Evolutionary conservation across 2,888 invertebrate species (phyloP).

Genomic region (Andrena bicolor): DNA sequence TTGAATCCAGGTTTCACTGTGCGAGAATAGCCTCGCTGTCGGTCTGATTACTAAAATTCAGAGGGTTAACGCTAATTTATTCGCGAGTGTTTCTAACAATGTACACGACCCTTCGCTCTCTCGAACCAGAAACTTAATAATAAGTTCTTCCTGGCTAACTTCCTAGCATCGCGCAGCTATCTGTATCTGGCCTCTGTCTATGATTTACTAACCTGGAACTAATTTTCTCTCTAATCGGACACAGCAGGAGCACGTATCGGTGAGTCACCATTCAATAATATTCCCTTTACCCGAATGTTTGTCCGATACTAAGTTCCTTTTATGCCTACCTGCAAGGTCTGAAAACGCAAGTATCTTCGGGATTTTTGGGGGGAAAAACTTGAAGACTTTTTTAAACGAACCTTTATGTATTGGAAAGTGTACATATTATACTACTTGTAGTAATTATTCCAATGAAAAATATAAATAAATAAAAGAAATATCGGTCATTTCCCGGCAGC

Average conservation of each 20-base stretch:
- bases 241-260: conserved; percentile 85
- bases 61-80: neutral
- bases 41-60: no score
- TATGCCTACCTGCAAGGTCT: no score
- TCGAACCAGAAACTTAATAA: conserved; percentile 20
- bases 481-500: no score
- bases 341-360: no score
- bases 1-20: neutral
- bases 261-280: conserved; percentile 78
- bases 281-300: neutral
- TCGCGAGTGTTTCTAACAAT: neutral
- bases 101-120: neutral
- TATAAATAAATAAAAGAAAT: no score
- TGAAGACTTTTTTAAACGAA: no score
- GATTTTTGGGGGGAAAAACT: no score
- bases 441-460: no score
- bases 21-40: no score
- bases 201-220: conserved; percentile 79
- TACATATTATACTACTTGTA: no score
- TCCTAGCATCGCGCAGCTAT: conserved; percentile 51
- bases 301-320: neutral
- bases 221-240: conserved; percentile 81
- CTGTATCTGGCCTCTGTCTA: conserved; percentile 68
- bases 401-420: no score
- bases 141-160: conserved; percentile 47